A percentile compares a stretch with the other conserved stretches of the same genome.
Evolutionary conservation across 2,797 vertebrate species (phyloP).

Genomic region (Enteromius thamalakanensis): DNA sequence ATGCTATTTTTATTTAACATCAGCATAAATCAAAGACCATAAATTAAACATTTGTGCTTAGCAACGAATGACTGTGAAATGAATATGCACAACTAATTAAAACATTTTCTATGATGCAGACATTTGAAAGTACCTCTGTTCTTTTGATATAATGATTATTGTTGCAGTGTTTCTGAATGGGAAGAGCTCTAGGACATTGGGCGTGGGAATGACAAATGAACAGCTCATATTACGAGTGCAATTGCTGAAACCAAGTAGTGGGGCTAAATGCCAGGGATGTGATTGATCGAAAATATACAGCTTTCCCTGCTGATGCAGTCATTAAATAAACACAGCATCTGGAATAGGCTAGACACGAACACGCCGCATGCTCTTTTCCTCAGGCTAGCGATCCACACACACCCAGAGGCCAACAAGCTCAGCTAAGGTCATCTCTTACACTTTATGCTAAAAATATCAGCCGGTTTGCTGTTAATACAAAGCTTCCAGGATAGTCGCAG

Average conservation of each 20-base stretch:
- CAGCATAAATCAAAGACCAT: constrained; percentile 30
- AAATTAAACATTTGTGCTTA: constrained; percentile 25
- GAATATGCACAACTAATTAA: not conserved
- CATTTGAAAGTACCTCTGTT: constrained; percentile 1
- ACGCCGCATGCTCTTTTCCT: constrained; percentile 25
- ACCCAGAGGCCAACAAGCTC: constrained; percentile 55
- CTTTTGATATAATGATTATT: constrained; percentile 31
- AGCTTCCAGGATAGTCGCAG: not conserved
- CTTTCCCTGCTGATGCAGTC: constrained; percentile 49
- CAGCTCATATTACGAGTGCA: constrained; percentile 38
- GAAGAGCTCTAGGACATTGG: constrained; percentile 31
- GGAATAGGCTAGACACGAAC: constrained; percentile 52
- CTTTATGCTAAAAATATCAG: constrained; percentile 44
- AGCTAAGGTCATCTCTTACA: constrained; percentile 44
- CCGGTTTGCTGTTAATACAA: not conserved
- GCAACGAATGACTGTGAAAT: constrained; percentile 15
- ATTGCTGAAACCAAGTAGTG: constrained; percentile 42
- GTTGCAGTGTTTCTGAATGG: not conserved
- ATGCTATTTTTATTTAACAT: constrained; percentile 36
- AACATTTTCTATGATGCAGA: not conserved
- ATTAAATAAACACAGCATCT: constrained; percentile 70
- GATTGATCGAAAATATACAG: constrained; percentile 45
- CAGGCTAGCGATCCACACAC: constrained; percentile 62
- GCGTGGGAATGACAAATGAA: constrained; percentile 44
- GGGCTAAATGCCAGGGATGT: constrained; percentile 42